Conservation (phyloP, 2,113 vertebrate genomes). For the Donacobius atricapilla region DNA sequence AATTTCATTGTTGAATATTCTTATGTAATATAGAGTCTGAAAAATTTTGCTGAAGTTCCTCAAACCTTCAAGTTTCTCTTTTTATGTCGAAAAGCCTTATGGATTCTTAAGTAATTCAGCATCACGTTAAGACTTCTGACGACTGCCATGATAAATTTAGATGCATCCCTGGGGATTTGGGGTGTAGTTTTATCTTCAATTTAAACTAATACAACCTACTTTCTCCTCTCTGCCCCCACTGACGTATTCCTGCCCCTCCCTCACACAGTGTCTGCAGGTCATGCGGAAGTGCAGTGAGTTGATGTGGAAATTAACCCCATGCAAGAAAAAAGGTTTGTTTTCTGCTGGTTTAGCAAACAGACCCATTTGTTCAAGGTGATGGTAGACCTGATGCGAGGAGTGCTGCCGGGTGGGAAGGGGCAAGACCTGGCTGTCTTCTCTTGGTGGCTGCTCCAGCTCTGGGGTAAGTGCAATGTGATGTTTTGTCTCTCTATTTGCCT, state of each 20-base stretch:
- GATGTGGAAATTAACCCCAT: background rate
- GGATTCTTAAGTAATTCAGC: background rate
- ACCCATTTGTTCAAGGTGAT: background rate
- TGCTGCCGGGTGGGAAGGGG: background rate
- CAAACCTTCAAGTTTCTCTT: background rate
- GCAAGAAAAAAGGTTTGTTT: background rate
- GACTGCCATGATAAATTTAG: background rate
- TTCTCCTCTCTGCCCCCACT: background rate
- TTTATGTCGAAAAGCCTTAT: background rate
- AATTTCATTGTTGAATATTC: background rate
- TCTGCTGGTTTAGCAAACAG: background rate
- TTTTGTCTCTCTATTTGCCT: background rate
- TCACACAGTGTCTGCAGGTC: background rate
- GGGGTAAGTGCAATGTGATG: background rate
- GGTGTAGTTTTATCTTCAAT: background rate
- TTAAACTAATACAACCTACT: background rate
- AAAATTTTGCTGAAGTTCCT: background rate
- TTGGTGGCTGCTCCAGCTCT: background rate
- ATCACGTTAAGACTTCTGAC: background rate
- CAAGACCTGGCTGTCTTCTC: background rate
- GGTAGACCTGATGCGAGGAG: background rate
- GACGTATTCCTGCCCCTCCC: background rate
- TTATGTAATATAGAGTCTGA: background rate
- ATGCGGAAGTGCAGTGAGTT: accelerated
- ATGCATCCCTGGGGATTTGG: background rate